Conservation (phyloP, 1,140 invertebrate genomes). For the Oscheius sp. region DNA sequence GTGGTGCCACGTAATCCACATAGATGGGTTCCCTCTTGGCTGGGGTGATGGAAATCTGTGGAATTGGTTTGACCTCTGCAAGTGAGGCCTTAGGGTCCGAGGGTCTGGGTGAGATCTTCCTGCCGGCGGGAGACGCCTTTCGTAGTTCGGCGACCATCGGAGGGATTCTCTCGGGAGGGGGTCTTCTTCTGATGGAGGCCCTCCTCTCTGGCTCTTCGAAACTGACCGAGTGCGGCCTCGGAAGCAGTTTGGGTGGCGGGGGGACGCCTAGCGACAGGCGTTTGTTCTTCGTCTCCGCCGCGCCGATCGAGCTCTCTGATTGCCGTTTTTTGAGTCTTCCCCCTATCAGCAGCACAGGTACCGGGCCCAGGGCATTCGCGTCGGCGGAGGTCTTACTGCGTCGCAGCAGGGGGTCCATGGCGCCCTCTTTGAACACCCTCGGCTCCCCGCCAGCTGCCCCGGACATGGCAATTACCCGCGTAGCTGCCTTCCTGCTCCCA, state of each 20-base stretch:
- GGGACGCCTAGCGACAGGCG: not conserved
- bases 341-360: constrained; percentile 3
- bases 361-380: not conserved
- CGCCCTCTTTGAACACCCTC: not conserved
- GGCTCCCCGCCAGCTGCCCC: not conserved
- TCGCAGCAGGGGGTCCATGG: not conserved
- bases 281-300: not conserved
- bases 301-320: constrained; percentile 1
- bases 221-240: not conserved
- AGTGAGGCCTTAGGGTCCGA: not conserved
- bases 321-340: not conserved
- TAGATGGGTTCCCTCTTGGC: not conserved
- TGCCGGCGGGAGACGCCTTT: not conserved
- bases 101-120: constrained; percentile 20
- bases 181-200: not conserved
- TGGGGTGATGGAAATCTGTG: constrained; percentile 22
- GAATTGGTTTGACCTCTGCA: constrained; percentile 9
- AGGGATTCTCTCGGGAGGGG: not conserved
- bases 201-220: not conserved
- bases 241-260: not conserved
- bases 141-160: not conserved
- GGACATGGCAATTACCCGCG: not conserved
- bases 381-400: constrained; percentile 12
- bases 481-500: not conserved
- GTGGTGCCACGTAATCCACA: constrained; percentile 1